Evolutionary conservation across 1,140 invertebrate genomes (phyloP).

Genomic region (Manduca sexta): DNA sequence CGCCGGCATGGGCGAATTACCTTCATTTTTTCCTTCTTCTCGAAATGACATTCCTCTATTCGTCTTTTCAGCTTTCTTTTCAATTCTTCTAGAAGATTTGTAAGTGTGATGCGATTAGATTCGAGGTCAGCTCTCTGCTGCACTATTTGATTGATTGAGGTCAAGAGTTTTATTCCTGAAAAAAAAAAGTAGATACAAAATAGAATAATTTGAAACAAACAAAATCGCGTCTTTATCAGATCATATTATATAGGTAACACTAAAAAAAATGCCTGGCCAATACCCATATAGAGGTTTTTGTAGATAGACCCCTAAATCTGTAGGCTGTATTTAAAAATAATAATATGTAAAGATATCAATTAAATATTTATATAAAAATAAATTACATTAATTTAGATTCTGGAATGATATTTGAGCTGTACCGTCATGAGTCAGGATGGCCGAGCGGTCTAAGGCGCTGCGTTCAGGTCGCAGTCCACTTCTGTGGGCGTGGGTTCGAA

Average conservation of each 20-base stretch:
- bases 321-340: not conserved
- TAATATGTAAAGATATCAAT: not conserved
- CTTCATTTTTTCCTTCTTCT: conserved; percentile 63
- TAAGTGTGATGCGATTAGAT: conserved; percentile 43
- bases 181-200: conserved; percentile 8
- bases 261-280: no score
- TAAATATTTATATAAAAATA: conserved; percentile 2
- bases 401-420: no score
- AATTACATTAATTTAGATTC: not conserved
- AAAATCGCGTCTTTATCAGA: no score
- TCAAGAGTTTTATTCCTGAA: conserved; percentile 59
- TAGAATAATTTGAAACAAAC: no score
- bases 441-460: conserved; percentile 95
- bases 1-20: no score
- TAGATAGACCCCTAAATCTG: no score
- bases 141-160: conserved; percentile 56
- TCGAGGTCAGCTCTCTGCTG: conserved; percentile 58
- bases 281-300: no score
- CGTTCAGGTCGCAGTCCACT: conserved; percentile 95
- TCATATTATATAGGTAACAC: no score
- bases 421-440: conserved; percentile 82
- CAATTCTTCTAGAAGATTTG: conserved; percentile 52
- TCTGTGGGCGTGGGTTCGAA: conserved; percentile 91
- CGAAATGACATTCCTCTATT: conserved; percentile 55
- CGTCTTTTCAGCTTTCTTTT: conserved; percentile 53